Base-by-base conservation (phyloP, 2,888 invertebrate species). In the Amblyjoppa proteus region DNA sequence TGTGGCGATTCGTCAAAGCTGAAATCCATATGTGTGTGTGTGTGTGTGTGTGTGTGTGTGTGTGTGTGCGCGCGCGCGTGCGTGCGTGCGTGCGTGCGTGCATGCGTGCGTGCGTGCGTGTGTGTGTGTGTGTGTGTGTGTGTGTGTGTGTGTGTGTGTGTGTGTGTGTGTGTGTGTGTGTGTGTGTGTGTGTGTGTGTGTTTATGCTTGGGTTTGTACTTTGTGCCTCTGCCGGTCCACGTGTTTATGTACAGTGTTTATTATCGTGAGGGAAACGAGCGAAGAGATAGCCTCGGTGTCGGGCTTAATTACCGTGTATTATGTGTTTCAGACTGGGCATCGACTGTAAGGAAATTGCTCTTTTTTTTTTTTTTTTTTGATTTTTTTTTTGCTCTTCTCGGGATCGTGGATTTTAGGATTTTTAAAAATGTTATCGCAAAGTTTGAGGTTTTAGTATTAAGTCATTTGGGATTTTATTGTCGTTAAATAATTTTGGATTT, bases 301-400 rank as follows among this genome's bases (percentile, higher is more conserved):
- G 38, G 64, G 49, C 56, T 73, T 84, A 84, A 84, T 84, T 84
- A 84, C 64, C 76, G 76, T 76, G 61, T 31, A 75, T 73, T 84
- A 75, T 75, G 80, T 53, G 70, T 80, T 75, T 49, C 53, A 34
- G 41, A 56, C 56, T 4, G 20, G 16, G 20, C 20, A 56, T 56
- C 20, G n/a, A 56, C 6, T 41, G 34, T 6, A 34, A 34, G 34
- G 9, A 3, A 71, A 69, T 75, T 69, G 16, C 1, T 61, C 4
- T 56, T 45, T 51, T 20, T 9, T 70, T 75, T 81, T 56, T 45
- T 51, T 20, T 9, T 70, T 75, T 81, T 41, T 49, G 45, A n/a
- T 34, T 38, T 41, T 75, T 70, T 68, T 58, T 53, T 76, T 28
- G 16, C n/a, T 38, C 0, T 38, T 1, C 6, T 61, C 34, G 34